Percentiles rank a stretch among this genome's conserved stretches.
Evolutionary conservation across 2,888 invertebrate species (phyloP).

Genomic region (Drosophila imparisetae): DNA sequence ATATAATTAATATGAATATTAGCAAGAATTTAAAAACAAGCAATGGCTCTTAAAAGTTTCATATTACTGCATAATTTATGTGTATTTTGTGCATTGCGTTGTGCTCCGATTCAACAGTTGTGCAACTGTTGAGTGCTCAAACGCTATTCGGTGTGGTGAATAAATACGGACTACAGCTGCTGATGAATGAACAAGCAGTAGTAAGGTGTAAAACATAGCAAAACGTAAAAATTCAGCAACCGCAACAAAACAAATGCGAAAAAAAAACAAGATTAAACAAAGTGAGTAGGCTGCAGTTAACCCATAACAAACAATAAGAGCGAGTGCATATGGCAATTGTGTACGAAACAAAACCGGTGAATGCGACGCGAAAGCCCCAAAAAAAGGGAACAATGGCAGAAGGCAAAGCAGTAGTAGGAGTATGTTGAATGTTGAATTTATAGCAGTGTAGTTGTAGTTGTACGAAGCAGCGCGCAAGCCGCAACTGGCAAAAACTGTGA

Average conservation of each 20-base stretch:
- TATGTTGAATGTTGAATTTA: conserved; percentile 59
- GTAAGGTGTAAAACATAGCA: conserved; percentile 72
- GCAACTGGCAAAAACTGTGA: conserved; percentile 41
- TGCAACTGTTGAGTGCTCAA: conserved; percentile 36
- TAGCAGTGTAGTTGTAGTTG: conserved; percentile 70
- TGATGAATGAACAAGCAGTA: conserved; percentile 74
- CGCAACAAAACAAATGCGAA: conserved; percentile 41
- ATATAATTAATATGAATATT: not conserved
- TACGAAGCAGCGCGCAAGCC: conserved; percentile 67
- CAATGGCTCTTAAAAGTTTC: not conserved
- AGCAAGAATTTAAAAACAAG: not conserved
- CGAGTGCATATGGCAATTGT: not conserved
- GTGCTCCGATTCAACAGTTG: conserved; percentile 3
- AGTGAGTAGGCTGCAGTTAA: not conserved
- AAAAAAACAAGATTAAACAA: conserved; percentile 10
- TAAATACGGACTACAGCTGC: conserved; percentile 55
- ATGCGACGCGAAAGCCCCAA: conserved; percentile 28
- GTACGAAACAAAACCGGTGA: conserved; percentile 42
- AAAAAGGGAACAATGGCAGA: conserved; percentile 48
- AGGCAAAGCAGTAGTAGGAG: conserved; percentile 60
- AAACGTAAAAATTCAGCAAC: conserved; percentile 55
- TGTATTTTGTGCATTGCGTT: not conserved
- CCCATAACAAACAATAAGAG: not conserved
- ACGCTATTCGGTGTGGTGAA: conserved; percentile 45
- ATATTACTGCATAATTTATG: not conserved